phyloP scores from a whole-genome alignment of 2,888 invertebrate genomes.

The Palloptera scutellata region DNA sequence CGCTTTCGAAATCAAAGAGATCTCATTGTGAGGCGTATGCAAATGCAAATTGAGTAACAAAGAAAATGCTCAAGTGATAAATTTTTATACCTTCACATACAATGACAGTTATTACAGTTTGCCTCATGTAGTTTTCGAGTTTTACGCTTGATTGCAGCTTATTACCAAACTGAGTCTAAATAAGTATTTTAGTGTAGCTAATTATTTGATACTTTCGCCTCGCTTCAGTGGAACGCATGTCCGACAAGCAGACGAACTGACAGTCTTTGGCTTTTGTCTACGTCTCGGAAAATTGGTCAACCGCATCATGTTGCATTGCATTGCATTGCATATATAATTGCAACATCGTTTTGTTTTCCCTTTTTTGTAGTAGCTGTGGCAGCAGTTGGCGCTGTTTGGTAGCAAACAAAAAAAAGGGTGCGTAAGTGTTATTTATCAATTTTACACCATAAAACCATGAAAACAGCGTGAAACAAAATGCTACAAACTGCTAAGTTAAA shows the following conservation, averaged over 20 bases:
- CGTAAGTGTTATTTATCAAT: not conserved
- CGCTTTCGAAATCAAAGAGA: not conserved
- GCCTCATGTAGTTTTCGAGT: not conserved
- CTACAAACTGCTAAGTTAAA: not conserved
- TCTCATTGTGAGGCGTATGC: not conserved
- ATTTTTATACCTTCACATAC: not conserved
- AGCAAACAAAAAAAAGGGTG: not conserved
- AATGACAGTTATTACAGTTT: not conserved
- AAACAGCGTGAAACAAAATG: not conserved
- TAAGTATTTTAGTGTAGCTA: not conserved
- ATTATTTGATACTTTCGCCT: not conserved
- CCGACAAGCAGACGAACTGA: not conserved
- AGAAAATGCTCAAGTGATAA: too few species aligned
- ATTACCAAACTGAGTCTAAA: not conserved
- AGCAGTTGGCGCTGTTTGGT: not conserved
- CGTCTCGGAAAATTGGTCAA: conserved; percentile 4
- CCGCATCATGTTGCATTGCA: conserved; percentile 4
- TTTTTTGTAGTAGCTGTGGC: not conserved
- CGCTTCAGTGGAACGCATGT: not conserved
- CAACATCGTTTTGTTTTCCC: not conserved
- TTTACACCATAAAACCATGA: not conserved
- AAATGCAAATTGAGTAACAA: too few species aligned
- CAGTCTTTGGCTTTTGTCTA: not conserved
- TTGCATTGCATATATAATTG: not conserved
- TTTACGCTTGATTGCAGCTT: not conserved